Percentiles rank a stretch among this genome's conserved stretches.
These are phyloP conservation scores for Raja brachyura DNA, from an alignment of 2,113 vertebrate genomes.

Conservation along the genomic window DNA sequence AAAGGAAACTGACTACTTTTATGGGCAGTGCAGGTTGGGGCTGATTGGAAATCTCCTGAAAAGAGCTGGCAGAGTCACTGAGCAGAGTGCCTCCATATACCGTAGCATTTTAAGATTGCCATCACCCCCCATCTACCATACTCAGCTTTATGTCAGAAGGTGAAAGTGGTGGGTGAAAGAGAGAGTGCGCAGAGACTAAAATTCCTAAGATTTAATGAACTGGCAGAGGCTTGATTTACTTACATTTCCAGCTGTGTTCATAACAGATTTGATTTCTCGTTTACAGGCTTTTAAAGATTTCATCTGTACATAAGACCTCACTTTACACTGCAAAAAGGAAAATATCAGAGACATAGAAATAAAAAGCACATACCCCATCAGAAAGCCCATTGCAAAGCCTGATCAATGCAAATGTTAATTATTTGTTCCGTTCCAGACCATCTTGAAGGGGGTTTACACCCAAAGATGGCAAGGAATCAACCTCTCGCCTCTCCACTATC, in stretches of 20 bases:
- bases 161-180: background rate
- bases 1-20: background rate
- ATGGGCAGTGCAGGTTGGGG: background rate
- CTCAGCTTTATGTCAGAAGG: background rate
- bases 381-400: background rate
- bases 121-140: background rate
- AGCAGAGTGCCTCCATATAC: background rate
- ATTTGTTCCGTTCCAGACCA: background rate
- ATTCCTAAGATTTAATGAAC: background rate
- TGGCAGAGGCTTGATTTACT: conserved; percentile 51
- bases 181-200: background rate
- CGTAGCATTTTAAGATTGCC: background rate
- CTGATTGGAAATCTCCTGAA: background rate
- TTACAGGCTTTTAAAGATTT: conserved; percentile 96
- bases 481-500: background rate
- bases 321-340: conserved; percentile 77
- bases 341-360: conserved; percentile 21
- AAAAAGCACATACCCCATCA: background rate
- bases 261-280: conserved; percentile 96
- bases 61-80: background rate
- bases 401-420: background rate
- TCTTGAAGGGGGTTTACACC: background rate
- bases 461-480: background rate
- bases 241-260: conserved; percentile 97
- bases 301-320: conserved; percentile 95